Evolutionary conservation across 2,888 invertebrate genomes (phyloP), one percentile per base, ranked within the genome.

Genomic region (Lottia gigantea): DNA sequence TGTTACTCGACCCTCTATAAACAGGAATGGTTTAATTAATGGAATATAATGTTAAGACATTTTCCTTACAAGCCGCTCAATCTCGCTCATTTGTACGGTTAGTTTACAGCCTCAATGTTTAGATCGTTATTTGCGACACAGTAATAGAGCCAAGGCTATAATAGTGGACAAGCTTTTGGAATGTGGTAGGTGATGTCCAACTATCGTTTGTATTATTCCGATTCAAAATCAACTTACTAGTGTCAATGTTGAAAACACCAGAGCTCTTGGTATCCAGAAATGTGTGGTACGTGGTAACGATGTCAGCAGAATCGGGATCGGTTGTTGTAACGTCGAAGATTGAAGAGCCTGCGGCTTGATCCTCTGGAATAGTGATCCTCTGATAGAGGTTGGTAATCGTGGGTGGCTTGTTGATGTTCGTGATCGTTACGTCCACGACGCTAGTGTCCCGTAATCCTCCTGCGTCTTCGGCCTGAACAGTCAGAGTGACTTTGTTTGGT

Each of bases 391-490:
- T 55, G n/a, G n/a, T 16, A 19, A 55, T 55, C 19, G 55, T 55
- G 12, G 55, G 55, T 19, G 55, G n/a, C 15, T 55, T 7, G 55
- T 55, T 55, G 19, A 55, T 55, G 19, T 55, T 55, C n/a, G n/a
- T 55, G 55, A 55, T 55, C 2, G 55, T 55, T n/a, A 55, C 55
- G 55, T 55, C 55, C n/a, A 55, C 55, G 19, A 55, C 19, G 19
- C 55, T 19, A 11, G 55, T 55, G 55, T 55, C 55, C 55, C n/a
- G n/a, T 19, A 55, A 55, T 55, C 55, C 55, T 19, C 55, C 55
- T 55, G n/a, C 19, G n/a, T 55, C 55, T 19, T 55, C 55, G n/a
- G 19, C 55, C 15, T 55, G 55, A 2, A 55, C 55, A 2, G n/a
- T 55, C 16, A 55, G 19, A 19, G 55, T 55, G 7, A 55, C 55